Percentiles rank a stretch among this genome's conserved stretches.
phyloP scores from a whole-genome alignment of 1,140 invertebrate genomes.

The Drosophila parabipectinata region DNA sequence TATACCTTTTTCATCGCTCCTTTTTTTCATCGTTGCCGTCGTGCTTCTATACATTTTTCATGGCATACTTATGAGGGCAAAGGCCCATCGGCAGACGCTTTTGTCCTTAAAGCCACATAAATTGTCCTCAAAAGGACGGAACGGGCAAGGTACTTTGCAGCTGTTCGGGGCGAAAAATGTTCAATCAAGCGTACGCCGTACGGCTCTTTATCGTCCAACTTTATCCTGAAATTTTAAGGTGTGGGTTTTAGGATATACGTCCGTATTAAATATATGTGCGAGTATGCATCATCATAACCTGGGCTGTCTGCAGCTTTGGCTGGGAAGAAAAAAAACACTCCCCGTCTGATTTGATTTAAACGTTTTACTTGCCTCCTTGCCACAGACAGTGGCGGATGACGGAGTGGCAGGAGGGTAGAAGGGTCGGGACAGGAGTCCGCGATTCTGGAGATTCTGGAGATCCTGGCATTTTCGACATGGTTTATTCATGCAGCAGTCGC shows the following conservation, averaged over 20 bases:
- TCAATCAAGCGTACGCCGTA: slow-evolving; percentile 62
- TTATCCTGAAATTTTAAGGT: slow-evolving; percentile 2
- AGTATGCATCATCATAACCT: slow-evolving; percentile 61
- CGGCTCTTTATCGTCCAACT: slow-evolving; percentile 47
- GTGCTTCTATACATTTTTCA: slow-evolving; percentile 58
- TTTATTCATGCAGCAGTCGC: slow-evolving; percentile 80
- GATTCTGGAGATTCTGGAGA: slow-evolving; percentile 25
- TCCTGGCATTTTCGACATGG: slow-evolving; percentile 62
- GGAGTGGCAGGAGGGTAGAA: not conserved
- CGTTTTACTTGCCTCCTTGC: slow-evolving; percentile 55
- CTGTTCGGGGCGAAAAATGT: slow-evolving; percentile 54
- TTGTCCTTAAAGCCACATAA: slow-evolving; percentile 71
- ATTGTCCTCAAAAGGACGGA: slow-evolving; percentile 39
- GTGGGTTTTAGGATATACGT: slow-evolving; percentile 14
- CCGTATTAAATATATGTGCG: slow-evolving; percentile 1
- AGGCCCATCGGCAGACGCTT: slow-evolving; percentile 46
- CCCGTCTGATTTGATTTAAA: slow-evolving; percentile 74
- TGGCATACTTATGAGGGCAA: slow-evolving; percentile 75
- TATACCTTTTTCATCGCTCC: slow-evolving; percentile 26
- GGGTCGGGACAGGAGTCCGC: not conserved
- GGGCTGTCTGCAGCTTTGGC: slow-evolving; percentile 29
- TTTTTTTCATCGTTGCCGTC: slow-evolving; percentile 19
- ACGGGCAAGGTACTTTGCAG: slow-evolving; percentile 46
- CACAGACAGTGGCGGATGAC: slow-evolving; percentile 25
- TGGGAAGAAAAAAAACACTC: slow-evolving; percentile 47